Evolutionary conservation across 2,113 vertebrate species (phyloP).

Genomic region (Datnioides undecimradiatus): DNA sequence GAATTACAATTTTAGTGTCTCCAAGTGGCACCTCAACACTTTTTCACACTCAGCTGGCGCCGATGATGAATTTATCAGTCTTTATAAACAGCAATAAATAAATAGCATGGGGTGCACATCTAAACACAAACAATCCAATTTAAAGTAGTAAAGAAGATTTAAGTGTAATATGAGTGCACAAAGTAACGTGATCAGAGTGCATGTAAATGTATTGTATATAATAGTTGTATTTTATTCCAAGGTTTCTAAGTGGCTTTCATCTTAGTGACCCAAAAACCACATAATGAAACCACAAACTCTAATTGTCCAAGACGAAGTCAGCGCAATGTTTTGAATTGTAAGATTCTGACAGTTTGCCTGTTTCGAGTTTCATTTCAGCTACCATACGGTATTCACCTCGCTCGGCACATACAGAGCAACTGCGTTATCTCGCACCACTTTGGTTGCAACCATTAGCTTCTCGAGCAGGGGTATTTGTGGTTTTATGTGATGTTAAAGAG

Average conservation of each 20-base stretch:
- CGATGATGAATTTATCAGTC: not conserved
- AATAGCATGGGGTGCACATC: not conserved
- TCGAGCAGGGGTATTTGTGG: not conserved
- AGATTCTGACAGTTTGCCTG: not conserved
- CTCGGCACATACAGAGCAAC: not conserved
- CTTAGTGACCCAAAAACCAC: not conserved
- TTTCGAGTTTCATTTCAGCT: not conserved
- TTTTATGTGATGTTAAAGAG: not conserved
- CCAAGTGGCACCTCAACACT: not conserved
- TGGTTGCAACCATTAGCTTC: slow-evolving; percentile 64
- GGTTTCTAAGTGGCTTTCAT: not conserved
- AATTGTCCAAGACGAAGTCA: not conserved
- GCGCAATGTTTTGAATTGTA: not conserved
- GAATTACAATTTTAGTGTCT: not conserved
- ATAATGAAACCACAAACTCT: not conserved
- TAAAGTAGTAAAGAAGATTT: not conserved
- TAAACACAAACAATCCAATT: not conserved
- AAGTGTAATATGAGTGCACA: not conserved
- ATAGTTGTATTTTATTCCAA: not conserved
- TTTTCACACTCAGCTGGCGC: not conserved
- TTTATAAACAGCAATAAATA: not conserved
- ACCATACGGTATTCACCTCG: slow-evolving; percentile 11
- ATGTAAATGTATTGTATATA: no score
- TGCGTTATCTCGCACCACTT: slow-evolving; percentile 70
- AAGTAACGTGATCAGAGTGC: not conserved